Evolutionary conservation across 2,113 vertebrate species (phyloP), one percentile per base, ranked within the genome.

Genomic region (Hippotragus niger): DNA sequence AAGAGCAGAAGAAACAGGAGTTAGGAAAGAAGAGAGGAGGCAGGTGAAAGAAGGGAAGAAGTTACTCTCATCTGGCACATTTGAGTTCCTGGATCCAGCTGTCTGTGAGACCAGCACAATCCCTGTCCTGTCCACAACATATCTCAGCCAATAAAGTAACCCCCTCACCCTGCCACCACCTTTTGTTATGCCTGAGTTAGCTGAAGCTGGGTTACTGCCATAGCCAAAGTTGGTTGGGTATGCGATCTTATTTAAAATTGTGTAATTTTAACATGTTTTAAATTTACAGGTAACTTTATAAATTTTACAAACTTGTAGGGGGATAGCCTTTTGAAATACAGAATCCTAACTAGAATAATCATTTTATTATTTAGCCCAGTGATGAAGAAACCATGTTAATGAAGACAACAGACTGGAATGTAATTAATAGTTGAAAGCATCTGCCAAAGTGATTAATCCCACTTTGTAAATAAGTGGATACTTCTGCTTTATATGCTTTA

Each of bases 351-450:
- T 29, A 50, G 43, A 90, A 94, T 62, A 85, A 71, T 60, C 82
- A 84, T 50, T 91, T 74, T 55, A 91, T 78, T 91, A 80, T 60
- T 96, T 15, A 89, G 16, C 40, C 27, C 78, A 88, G 17, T 88
- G 40, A 33, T 82, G 31, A 93, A 91, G 33, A 90, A 87, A 94
- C 7, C 29, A 95, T 31, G 76, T 83, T 55, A 82, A 78, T 85
- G 23, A 98, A 96, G 83, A 86, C 27, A 82, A 67, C 19, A 85
- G 16, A 91, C 53, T 91, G 47, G 47, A 50, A 81, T 31, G 31
- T 91, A 96, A 85, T 94, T 88, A 97, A 84, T 36, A 85, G 90
- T 43, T 95, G 82, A 97, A 83, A 96, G 71, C 17, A 97, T 12
- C 90, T 90, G 62, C 25, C 52, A 93, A 88, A 81, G 29, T 58